Conservation (phyloP, 2,888 invertebrate genomes). For the Caenorhabditis drosophilae region DNA sequence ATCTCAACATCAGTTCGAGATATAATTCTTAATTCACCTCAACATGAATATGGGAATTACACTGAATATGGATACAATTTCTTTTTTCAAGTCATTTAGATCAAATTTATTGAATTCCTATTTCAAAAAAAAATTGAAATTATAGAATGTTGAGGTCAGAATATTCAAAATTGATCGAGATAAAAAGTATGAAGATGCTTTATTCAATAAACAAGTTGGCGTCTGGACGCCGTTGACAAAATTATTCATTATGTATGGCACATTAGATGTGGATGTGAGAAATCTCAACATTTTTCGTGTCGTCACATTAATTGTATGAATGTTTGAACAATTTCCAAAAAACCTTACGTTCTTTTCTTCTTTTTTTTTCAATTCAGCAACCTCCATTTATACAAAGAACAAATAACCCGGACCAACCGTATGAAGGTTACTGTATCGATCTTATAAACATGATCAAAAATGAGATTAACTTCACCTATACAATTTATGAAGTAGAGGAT, state of each 20-base stretch:
- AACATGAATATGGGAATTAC: slow-evolving; percentile 46
- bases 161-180: slow-evolving; percentile 59
- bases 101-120: not conserved
- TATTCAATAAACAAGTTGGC: slow-evolving; percentile 62
- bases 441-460: slow-evolving; percentile 84
- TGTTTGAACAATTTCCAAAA: not conserved
- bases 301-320: slow-evolving; percentile 58
- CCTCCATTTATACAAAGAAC: slow-evolving; percentile 72
- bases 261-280: slow-evolving; percentile 58
- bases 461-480: slow-evolving; percentile 87
- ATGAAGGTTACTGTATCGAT: slow-evolving; percentile 88
- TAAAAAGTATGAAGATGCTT: slow-evolving; percentile 50
- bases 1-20: slow-evolving; percentile 34
- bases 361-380: too few species aligned
- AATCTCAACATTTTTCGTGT: slow-evolving; percentile 59
- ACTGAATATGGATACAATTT: slow-evolving; percentile 21
- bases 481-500: slow-evolving; percentile 80
- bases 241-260: slow-evolving; percentile 55
- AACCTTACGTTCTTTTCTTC: too few species aligned
- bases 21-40: slow-evolving; percentile 28
- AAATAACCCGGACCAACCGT: slow-evolving; percentile 41
- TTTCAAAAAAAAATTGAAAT: not conserved
- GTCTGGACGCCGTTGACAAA: slow-evolving; percentile 61
- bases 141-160: slow-evolving; percentile 50
- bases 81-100: slow-evolving; percentile 27